Evolutionary conservation across 2,888 invertebrate genomes (phyloP), one percentile per base, ranked within the genome.

Genomic region (Ophioninae sp.): DNA sequence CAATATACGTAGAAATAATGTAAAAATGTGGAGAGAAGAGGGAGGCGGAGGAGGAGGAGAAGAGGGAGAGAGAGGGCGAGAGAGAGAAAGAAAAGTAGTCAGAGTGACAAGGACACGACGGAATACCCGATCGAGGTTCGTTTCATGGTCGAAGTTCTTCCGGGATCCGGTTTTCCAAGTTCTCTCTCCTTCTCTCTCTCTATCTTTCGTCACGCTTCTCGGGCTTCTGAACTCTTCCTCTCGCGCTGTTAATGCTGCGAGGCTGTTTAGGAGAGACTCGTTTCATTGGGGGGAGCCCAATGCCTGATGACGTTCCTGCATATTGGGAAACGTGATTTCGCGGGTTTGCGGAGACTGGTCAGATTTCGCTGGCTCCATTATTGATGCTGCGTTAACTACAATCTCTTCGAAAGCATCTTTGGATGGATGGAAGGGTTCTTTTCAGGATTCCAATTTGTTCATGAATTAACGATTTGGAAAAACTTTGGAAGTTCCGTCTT

Each of bases 291-390:
- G 77, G 74, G 77, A 77, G 79, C 75, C 83, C 77, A 79, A 65
- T 81, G 86, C 82, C 83, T 59, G 85, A 85, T 86, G 86, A 87
- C 86, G 86, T 85, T 64, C 39, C 8, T 44, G 7, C n/a, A 59
- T 44, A 44, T 44, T 10, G 44, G 44, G 44, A 44, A 44, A 44
- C 13, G 13, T 44, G 44, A 44, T 44, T 44, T 44, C 44, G 8
- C 13, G 8, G 10, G 8, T 44, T 44, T 44, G 7, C 44, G 44
- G 13, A 13, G 44, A 44, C 8, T 10, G 10, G 1, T 13, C 44
- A 0, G 10, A 44, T 44, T 10, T 44, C 44, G 8, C 7, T 8
- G 44, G 8, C 8, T 44, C 44, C 44, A 44, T 44, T 0, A 0
- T 44, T 2, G 13, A 44, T 44, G 7, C 8, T 44, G 23, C 13